Evolutionary conservation across 2,113 vertebrate species (phyloP).

Genomic region (Vireo altiloquus): DNA sequence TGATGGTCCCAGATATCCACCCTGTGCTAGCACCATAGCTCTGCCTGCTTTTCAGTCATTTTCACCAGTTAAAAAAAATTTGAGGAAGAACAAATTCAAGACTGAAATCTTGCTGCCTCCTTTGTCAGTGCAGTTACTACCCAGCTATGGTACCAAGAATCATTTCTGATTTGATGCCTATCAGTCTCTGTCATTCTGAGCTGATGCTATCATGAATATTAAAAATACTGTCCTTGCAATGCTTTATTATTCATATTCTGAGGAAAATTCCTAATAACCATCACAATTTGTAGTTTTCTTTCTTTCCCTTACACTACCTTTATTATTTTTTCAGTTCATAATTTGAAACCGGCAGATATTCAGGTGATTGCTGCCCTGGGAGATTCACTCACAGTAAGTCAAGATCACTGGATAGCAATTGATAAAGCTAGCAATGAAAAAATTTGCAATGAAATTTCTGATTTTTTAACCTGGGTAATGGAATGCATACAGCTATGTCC

Average conservation of each 20-base stretch:
- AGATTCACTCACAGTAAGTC: constrained; percentile 90
- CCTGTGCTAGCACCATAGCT: not conserved
- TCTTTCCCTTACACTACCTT: not conserved
- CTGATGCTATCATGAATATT: not conserved
- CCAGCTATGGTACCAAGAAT: not conserved
- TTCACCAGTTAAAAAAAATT: not conserved
- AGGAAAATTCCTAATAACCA: not conserved
- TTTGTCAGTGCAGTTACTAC: not conserved
- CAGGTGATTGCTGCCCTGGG: constrained; percentile 87
- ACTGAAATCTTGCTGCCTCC: not conserved
- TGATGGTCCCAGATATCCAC: not conserved
- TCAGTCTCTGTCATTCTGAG: not conserved
- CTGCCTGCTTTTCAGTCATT: not conserved
- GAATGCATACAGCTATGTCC: not conserved
- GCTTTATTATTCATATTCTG: not conserved
- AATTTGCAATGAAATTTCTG: not conserved
- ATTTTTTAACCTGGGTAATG: not conserved
- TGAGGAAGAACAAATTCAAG: not conserved
- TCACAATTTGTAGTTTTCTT: not conserved
- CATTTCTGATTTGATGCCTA: not conserved
- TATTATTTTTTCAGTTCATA: constrained; percentile 78
- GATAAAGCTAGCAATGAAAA: not conserved
- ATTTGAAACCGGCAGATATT: constrained; percentile 87
- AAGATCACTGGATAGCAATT: not conserved
- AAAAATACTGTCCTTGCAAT: not conserved